A percentile compares a stretch with the other conserved stretches of the same genome.
Conservation (phyloP, 2,797 vertebrate species). For the Acipenser oxyrinchus region DNA sequence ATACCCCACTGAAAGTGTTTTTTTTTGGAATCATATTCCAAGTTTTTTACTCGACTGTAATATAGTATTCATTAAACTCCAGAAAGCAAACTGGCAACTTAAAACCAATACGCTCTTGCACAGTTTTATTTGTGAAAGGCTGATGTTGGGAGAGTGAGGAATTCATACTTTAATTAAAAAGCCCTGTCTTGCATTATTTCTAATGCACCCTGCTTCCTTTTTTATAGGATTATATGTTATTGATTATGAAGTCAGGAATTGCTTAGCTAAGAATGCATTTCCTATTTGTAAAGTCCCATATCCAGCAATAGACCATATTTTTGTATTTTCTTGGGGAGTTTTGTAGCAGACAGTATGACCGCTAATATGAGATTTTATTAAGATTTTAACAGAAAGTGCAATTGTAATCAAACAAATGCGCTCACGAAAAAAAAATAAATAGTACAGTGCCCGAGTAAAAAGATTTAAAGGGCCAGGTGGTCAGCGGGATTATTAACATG, state of each 20-base stretch:
- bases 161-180: constrained; percentile 18
- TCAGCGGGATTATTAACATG: no score
- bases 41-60: background rate
- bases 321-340: no score
- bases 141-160: constrained; percentile 10
- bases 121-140: background rate
- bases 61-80: background rate
- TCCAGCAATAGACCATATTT: no score
- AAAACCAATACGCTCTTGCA: background rate
- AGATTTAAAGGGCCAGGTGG: no score
- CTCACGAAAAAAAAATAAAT: no score
- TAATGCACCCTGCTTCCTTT: constrained; percentile 10
- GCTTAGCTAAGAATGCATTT: background rate
- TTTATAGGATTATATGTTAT: constrained; percentile 20
- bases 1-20: background rate
- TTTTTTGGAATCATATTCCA: background rate
- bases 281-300: background rate
- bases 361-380: no score
- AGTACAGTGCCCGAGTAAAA: no score
- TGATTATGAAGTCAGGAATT: constrained; percentile 15
- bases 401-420: no score
- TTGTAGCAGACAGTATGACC: no score
- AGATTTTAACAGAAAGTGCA: no score
- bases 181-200: constrained; percentile 15
- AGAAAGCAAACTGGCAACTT: background rate